Conservation (phyloP, 2,888 invertebrate genomes). For the Trachelus tabidus region DNA sequence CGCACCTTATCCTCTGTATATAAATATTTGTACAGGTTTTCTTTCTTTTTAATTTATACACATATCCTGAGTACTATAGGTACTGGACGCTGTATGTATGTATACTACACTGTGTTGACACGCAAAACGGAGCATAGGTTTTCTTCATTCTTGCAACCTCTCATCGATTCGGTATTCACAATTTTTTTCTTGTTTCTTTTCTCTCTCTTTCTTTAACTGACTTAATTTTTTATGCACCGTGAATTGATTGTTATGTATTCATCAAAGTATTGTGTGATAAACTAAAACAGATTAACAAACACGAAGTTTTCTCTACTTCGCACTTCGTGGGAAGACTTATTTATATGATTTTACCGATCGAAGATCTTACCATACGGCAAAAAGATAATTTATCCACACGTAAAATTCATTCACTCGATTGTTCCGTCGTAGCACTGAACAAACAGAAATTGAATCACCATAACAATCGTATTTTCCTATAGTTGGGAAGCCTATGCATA, state of each 20-base stretch:
- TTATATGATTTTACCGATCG: neutral
- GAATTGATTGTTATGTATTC: neutral
- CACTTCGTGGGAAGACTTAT: neutral
- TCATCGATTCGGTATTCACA: neutral
- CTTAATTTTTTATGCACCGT: neutral
- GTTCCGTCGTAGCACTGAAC: neutral
- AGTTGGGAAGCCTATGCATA: conserved; percentile 17
- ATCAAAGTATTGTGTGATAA: neutral
- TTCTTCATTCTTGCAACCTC: neutral
- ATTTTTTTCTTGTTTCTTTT: neutral
- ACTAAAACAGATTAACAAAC: neutral
- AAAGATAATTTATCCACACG: neutral
- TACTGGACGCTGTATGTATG: conserved; percentile 8
- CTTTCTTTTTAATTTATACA: conserved; percentile 8
- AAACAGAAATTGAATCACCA: neutral
- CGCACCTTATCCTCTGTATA: conserved; percentile 16
- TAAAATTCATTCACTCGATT: neutral
- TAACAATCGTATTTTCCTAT: neutral
- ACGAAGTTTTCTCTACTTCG: neutral
- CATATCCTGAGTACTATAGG: conserved; percentile 6
- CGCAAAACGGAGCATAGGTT: conserved; percentile 18
- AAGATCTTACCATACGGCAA: neutral
- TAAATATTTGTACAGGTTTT: conserved; percentile 19
- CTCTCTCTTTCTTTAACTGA: neutral
- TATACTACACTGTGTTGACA: conserved; percentile 15